Conservation (phyloP, 2,888 invertebrate genomes). For the Bombylius major region DNA sequence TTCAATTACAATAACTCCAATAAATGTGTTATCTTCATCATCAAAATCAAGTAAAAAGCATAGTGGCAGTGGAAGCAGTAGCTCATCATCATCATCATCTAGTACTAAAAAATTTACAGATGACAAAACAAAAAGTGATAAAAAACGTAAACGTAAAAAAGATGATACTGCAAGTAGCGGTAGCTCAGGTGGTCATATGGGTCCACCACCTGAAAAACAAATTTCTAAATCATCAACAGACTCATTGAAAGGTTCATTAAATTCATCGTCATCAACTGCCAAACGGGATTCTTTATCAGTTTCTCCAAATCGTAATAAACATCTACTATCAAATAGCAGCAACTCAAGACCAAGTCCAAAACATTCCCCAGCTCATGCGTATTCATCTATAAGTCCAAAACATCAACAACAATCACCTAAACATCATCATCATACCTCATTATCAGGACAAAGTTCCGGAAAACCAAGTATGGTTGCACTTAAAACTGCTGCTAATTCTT, state of each 20-base stretch:
- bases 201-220: slow-evolving; percentile 60
- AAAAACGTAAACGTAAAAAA: slow-evolving; percentile 61
- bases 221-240: slow-evolving; percentile 47
- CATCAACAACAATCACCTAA: slow-evolving; percentile 56
- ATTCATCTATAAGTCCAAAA: slow-evolving; percentile 50
- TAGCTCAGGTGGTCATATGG: slow-evolving; percentile 27
- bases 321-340: slow-evolving; percentile 36
- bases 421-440: slow-evolving; percentile 54
- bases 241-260: slow-evolving; percentile 38
- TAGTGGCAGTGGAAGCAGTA: neutral
- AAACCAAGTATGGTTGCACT: slow-evolving; percentile 82
- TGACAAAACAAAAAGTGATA: slow-evolving; percentile 45
- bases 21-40: slow-evolving; percentile 36
- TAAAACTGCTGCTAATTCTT: slow-evolving; percentile 62
- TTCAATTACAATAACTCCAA: slow-evolving; percentile 79
- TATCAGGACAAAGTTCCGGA: slow-evolving; percentile 46
- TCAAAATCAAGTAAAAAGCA: slow-evolving; percentile 26
- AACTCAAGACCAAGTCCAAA: slow-evolving; percentile 51
- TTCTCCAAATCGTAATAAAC: neutral
- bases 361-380: slow-evolving; percentile 50
- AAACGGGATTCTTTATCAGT: neutral
- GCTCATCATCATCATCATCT: slow-evolving; percentile 9
- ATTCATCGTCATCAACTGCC: neutral
- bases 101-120: slow-evolving; percentile 11
- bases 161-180: slow-evolving; percentile 43